Base-by-base conservation (phyloP, 2,797 vertebrate genomes). In the Ctenopoma kingsleyae region DNA sequence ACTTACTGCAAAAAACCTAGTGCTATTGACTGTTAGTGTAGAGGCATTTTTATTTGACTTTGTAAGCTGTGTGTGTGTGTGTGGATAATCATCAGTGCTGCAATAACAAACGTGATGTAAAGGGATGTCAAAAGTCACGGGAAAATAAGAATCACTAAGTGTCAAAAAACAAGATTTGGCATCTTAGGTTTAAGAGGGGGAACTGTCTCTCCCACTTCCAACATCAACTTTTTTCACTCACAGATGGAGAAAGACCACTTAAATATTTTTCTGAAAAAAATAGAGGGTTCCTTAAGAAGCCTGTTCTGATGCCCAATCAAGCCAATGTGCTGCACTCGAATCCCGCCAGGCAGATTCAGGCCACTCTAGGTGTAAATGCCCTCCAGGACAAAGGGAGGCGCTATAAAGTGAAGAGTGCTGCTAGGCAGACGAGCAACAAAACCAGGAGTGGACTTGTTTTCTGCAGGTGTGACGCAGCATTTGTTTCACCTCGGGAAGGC, bases 391-490 rank as follows among this genome's bases (percentile, higher is more conserved):
- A 95, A 86, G 95, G 92, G 87, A 91, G 93, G 95, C 95, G 96
- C 98, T 99, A 99, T 98, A 98, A 99, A 90, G 95, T 95, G 94
- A 96, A 96, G 92, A 96, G 94, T 90, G 95, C 90, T 78, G 95
- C 95, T 93, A 97, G 92, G 92, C 96, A 93, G 91, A 96, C 93
- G 91, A 98, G 94, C 63, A 96, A 87, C 70, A 94, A 91, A 82
- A 95, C 95, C 94, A 97, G 94, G 80, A 96, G 95, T 70, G 81
- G 87, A 84, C 94, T 94, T 74, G 95, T 91, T 91, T 96, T 96
- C 92, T 94, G 95, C 59, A 94, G 94, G 84, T 90, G 94, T 30
- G 95, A 92, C 51, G 95, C 96, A 8, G 95, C 94, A n/a, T 92
- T 94, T 1, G 97, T 91, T 9, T 96, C 97, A 4, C 98, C 96